Evolutionary conservation across 2,113 vertebrate species (phyloP).

Genomic region (Raja brachyura): DNA sequence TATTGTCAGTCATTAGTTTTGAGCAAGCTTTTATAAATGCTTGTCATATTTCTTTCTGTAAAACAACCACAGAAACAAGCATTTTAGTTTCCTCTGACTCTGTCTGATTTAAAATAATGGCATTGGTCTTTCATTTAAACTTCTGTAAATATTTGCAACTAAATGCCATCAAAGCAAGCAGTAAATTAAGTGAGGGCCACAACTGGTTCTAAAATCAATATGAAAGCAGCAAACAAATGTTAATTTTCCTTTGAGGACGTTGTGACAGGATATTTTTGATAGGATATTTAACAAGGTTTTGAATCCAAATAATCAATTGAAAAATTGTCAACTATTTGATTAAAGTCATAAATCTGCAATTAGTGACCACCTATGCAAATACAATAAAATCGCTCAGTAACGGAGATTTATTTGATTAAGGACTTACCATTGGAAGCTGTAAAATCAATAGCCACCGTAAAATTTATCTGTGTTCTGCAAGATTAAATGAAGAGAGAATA

Average conservation of each 20-base stretch:
- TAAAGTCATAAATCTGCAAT: neutral
- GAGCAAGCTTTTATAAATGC: neutral
- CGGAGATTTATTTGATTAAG: constrained; percentile 29
- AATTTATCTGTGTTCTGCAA: constrained; percentile 86
- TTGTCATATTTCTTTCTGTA: neutral
- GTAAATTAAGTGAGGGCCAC: neutral
- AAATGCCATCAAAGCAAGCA: neutral
- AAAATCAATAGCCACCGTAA: constrained; percentile 94
- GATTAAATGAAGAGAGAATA: constrained; percentile 9
- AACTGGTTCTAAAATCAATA: neutral
- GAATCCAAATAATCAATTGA: neutral
- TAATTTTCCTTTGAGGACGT: neutral
- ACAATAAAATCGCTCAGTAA: neutral
- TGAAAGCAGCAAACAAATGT: neutral
- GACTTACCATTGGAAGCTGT: constrained; percentile 89
- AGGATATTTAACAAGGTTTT: too few species aligned
- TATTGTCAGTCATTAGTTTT: neutral
- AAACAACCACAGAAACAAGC: neutral
- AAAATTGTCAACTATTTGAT: neutral
- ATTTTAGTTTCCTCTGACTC: neutral
- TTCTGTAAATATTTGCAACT: neutral
- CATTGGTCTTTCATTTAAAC: neutral
- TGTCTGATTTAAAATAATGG: neutral
- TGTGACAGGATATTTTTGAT: neutral
- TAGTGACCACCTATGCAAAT: neutral